These are phyloP conservation scores for Coregonus sp. DNA, from an alignment of 2,797 vertebrate genomes.

Conservation along the genomic window DNA sequence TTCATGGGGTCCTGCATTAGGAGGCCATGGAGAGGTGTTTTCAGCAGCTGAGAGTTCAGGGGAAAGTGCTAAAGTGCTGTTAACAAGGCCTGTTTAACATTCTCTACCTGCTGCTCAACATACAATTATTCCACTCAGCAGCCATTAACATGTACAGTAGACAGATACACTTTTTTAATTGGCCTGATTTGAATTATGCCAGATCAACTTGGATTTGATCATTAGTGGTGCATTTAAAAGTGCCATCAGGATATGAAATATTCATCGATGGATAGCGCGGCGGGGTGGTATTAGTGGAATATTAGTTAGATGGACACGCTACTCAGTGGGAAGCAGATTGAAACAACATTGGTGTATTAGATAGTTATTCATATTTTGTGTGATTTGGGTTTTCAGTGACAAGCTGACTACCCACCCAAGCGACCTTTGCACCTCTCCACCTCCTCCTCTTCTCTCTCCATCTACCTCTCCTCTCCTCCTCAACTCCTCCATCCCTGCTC, in stretches of 20 bases:
- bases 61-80: constrained; percentile 80
- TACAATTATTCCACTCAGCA: constrained; percentile 78
- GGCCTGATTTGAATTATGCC: constrained; percentile 80
- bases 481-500: constrained; percentile 28
- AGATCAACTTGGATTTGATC: constrained; percentile 83
- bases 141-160: constrained; percentile 81
- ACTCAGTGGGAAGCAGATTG: constrained; percentile 63
- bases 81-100: constrained; percentile 84
- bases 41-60: constrained; percentile 75
- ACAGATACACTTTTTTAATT: constrained; percentile 75
- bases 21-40: constrained; percentile 74
- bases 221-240: constrained; percentile 81
- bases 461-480: neutral
- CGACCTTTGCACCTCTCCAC: constrained; percentile 53
- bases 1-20: constrained; percentile 62
- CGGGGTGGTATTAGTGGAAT: constrained; percentile 73
- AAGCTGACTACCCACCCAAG: constrained; percentile 56
- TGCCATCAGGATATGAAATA: constrained; percentile 82
- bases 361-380: constrained; percentile 71
- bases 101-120: constrained; percentile 78
- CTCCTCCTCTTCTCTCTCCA: constrained; percentile 35
- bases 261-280: constrained; percentile 71
- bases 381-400: constrained; percentile 42
- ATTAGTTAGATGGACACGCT: constrained; percentile 54
- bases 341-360: constrained; percentile 68